phyloP scores from a whole-genome alignment of 2,113 vertebrate genomes.

The Tachuris rubrigastra region DNA sequence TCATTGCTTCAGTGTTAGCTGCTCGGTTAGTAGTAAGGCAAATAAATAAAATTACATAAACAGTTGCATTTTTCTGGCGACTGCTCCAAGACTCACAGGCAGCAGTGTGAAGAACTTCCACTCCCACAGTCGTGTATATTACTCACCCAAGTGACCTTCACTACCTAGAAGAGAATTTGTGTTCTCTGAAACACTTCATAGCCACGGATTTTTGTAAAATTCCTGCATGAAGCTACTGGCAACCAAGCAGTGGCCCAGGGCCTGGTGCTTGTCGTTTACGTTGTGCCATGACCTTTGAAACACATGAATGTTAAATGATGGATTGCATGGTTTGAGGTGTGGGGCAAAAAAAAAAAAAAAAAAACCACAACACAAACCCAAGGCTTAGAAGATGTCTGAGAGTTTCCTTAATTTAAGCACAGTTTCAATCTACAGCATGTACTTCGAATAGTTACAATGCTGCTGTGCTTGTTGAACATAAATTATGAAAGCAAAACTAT shows the following conservation, averaged over 20 bases:
- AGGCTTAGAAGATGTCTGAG: not conserved
- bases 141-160: fast-evolving
- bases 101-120: not conserved
- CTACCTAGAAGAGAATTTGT: no score
- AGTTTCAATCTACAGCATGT: not conserved
- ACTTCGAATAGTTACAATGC: not conserved
- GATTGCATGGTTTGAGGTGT: not conserved
- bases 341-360: not conserved
- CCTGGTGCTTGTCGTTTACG: not conserved
- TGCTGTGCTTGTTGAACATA: not conserved
- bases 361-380: no score
- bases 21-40: not conserved
- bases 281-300: not conserved
- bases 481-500: not conserved
- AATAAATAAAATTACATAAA: not conserved
- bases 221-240: not conserved
- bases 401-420: not conserved
- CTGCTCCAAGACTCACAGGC: not conserved
- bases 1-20: fast-evolving
- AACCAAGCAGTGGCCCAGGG: not conserved
- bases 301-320: not conserved
- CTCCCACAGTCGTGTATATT: fast-evolving
- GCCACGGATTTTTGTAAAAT: fast-evolving
- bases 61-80: fast-evolving
- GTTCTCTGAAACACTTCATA: fast-evolving